Evolutionary conservation across 2,888 invertebrate genomes (phyloP), one percentile per base, ranked within the genome.

Genomic region (Drosophila lacicola): DNA sequence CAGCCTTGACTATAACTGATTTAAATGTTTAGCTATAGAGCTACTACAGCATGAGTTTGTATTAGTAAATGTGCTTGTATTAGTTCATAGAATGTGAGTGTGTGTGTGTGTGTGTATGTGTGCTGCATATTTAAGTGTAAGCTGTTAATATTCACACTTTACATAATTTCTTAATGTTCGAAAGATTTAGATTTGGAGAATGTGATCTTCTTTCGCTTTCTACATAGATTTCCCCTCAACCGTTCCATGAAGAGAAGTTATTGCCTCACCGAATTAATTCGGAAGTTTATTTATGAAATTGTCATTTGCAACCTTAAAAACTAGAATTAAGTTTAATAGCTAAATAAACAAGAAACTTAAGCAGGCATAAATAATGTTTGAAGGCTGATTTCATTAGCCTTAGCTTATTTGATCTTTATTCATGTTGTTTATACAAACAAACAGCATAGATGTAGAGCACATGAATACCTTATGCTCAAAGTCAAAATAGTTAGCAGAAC

Each of bases 341-440:
- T 51, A 14, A 25, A 17, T 41, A 41, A 25, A 53, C 36, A 14
- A 33, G n/a, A 51, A 25, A 62, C 29, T 39, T 44, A 29, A 37
- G 44, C 19, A 1, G 4, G 4, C 11, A 34, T 41, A 33, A 44
- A 45, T 56, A 49, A 36, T 45, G 25, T 21, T 34, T 51, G 34
- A 71, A 57, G 57, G 56, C 6, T 49, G 33, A 21, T 19, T 56
- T 45, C 41, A 50, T 55, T 47, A 25, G 51, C 42, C 50, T 37
- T 3, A 45, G 47, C 42, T 41, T 14, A 51, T 50, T 64, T 60
- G 50, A 71, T 47, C 73, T 72, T 44, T 34, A 56, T 41, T 56
- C 17, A 44, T 17, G 54, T 41, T 45, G 44, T 54, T 49, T 34
- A 39, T 36, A 19, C 36, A 10, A 47, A 42, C 51, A 29, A 57